Base-by-base conservation (phyloP, 1,140 invertebrate genomes). In the Drosophila nasuta region DNA sequence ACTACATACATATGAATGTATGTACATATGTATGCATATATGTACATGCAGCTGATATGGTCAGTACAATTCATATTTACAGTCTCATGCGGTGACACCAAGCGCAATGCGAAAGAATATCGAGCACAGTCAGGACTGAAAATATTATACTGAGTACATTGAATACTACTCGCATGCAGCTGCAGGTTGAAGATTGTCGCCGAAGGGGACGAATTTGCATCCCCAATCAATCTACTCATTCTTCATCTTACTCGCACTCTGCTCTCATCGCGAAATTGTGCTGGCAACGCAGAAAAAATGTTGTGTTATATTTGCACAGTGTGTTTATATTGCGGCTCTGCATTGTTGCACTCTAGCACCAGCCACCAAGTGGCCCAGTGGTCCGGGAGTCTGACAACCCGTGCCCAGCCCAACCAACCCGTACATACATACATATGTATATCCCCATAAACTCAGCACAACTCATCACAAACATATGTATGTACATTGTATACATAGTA, bases 271-370 rank as follows among this genome's bases (percentile, higher is more conserved):
- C 71, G 30, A 46, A 74, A 68, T 56, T 57, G 17, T 62, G 72
- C 72, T 75, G 72, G 43, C 49, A 63, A 41, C 20, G 72, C 72
- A 57, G 35, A 38, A 35, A 63, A 75, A 63, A 75, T 49, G 51
- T 56, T 49, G 71, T 57, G 71, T 74, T 60, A 45, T 74, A 74
- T 74, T 74, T 74, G 67, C 66, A 75, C 66, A 70, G 70, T 70
- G 72, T 75, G 72, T 70, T 69, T 75, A 62, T 75, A 75, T 62
- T 69, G 51, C 51, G 65, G 51, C 66, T 75, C 52, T 75, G 66
- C 52, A 75, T 70, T 69, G 58, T 70, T 69, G 57, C 49, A 51
- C 8, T 41, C 51, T 33, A 38, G 20, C 7, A 7, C 35, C 2
- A 8, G 35, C 35, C 35, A 38, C 35, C 46, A 38, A 52, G 33